A percentile compares a stretch with the other conserved stretches of the same genome.
These are phyloP conservation scores for Muraenolepis orangiensis DNA, from an alignment of 2,797 vertebrate genomes.

Conservation along the genomic window DNA sequence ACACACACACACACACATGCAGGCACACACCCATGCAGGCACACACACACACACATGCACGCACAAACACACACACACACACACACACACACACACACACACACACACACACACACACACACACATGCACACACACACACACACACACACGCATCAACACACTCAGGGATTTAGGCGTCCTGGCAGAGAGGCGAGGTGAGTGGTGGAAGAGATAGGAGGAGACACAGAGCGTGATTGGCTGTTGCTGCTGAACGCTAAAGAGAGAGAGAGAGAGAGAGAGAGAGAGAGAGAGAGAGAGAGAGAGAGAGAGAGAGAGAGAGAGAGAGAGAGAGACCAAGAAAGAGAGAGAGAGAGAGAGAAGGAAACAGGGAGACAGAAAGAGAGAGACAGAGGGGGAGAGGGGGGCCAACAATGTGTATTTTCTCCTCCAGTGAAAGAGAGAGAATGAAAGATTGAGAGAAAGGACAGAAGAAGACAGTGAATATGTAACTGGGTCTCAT, in stretches of 20 bases:
- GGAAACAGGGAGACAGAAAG: slow-evolving; percentile 44
- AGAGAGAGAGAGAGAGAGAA: slow-evolving; percentile 35
- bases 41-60: too few relatives aligned
- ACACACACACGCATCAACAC: neutral
- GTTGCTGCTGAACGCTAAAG: neutral
- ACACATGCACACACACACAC: too few relatives aligned
- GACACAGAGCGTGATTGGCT: neutral
- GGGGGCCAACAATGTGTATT: neutral
- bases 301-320: neutral
- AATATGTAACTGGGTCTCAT: slow-evolving; percentile 40
- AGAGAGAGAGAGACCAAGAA: neutral
- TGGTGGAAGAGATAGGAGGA: neutral
- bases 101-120: too few relatives aligned
- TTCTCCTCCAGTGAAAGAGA: slow-evolving; percentile 3
- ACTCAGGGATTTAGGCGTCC: neutral
- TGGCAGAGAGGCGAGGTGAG: neutral
- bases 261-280: neutral
- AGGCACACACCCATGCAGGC: neutral
- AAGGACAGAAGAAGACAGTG: slow-evolving; percentile 55
- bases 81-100: neutral
- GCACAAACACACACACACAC: too few relatives aligned
- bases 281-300: neutral
- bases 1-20: neutral
- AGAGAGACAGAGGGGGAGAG: neutral
- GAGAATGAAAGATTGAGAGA: neutral